These are phyloP conservation scores for Gnathonemus longibarbis DNA, from an alignment of 2,113 vertebrate species.

Conservation along the genomic window DNA sequence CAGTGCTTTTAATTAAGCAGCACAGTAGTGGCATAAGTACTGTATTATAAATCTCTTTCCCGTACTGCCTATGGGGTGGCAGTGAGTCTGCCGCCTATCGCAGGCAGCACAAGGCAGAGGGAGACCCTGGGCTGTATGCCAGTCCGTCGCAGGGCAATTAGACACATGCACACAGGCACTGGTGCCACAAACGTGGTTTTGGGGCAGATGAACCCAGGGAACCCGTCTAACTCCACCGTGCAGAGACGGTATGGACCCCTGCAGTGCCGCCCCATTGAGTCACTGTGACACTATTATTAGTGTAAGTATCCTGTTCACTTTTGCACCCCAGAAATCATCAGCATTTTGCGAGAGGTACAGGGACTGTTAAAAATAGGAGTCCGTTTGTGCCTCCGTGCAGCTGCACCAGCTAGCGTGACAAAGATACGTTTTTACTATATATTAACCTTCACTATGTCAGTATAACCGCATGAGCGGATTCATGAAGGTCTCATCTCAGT, in stretches of 20 bases:
- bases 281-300: neutral
- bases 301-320: neutral
- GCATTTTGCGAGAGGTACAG: neutral
- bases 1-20: neutral
- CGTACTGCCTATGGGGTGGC: neutral
- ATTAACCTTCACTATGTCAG: neutral
- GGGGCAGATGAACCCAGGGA: neutral
- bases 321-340: neutral
- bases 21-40: neutral
- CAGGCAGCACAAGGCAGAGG: neutral
- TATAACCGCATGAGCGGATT: neutral
- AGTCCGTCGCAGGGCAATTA: neutral
- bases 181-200: neutral
- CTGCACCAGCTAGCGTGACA: neutral
- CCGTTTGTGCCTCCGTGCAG: neutral
- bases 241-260: neutral
- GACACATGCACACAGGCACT: neutral
- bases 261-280: neutral
- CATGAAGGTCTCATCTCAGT: neutral
- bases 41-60: neutral
- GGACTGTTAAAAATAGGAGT: neutral
- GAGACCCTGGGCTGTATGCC: neutral
- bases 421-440: neutral
- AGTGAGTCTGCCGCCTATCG: neutral
- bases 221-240: neutral